Evolutionary conservation across 2,888 invertebrate species (phyloP).

Genomic region (Apeira syringaria): DNA sequence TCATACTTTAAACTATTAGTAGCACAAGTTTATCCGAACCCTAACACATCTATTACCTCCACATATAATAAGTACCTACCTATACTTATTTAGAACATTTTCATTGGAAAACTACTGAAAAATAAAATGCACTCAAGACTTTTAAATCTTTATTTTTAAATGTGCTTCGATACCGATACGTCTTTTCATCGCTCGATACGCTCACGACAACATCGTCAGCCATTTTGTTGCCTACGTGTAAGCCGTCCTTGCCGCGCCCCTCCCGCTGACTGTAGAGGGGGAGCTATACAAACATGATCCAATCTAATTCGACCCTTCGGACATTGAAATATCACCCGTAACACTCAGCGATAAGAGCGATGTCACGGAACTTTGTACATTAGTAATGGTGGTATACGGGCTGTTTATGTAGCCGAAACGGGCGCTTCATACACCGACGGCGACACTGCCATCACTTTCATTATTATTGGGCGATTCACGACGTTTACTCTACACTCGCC

Average conservation of each 20-base stretch:
- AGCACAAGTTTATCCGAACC: no score
- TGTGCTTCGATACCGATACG: no score
- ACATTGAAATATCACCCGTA: slow-evolving; percentile 42
- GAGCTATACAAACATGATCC: slow-evolving; percentile 51
- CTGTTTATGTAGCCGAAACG: slow-evolving; percentile 84
- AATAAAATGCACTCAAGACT: no score
- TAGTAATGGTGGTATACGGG: slow-evolving; percentile 68
- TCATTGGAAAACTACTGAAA: no score
- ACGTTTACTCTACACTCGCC: slow-evolving; percentile 75
- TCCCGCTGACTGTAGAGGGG: slow-evolving; percentile 62
- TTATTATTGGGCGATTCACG: slow-evolving; percentile 84
- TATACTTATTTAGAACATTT: no score
- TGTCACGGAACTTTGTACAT: slow-evolving; percentile 30
- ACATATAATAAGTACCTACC: no score
- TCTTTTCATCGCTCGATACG: slow-evolving; percentile 30
- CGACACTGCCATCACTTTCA: slow-evolving; percentile 82
- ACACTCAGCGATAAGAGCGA: slow-evolving; percentile 29
- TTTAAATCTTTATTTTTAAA: no score
- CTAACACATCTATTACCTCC: no score
- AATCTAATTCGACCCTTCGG: slow-evolving; percentile 38
- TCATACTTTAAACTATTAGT: no score
- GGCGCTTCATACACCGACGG: slow-evolving; percentile 82
- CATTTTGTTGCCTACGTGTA: slow-evolving; percentile 76
- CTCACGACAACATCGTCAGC: slow-evolving; percentile 64
- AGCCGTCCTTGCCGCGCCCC: slow-evolving; percentile 63